phyloP scores from a whole-genome alignment of 2,797 vertebrate genomes.

The Caiman crocodilus region DNA sequence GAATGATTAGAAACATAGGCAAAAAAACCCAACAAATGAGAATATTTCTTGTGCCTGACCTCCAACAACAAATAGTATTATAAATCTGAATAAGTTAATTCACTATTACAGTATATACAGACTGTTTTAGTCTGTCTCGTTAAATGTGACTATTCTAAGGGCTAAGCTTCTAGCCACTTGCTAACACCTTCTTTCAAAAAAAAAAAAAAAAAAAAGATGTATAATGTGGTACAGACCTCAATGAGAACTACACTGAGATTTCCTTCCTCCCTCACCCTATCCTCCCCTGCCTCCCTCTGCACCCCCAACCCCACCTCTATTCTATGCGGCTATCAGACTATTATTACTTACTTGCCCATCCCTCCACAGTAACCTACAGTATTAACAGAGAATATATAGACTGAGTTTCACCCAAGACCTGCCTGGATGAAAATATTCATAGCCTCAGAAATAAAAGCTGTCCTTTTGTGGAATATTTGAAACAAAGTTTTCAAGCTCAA shows the following conservation, averaged over 20 bases:
- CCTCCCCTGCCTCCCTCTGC: constrained; percentile 45
- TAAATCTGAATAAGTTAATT: constrained; percentile 76
- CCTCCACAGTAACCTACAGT: constrained; percentile 63
- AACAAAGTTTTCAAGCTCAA: constrained; percentile 80
- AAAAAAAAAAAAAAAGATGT: constrained; percentile 75
- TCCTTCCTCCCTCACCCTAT: constrained; percentile 43
- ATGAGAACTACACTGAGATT: constrained; percentile 64
- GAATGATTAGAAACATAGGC: too few species aligned
- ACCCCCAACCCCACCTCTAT: not conserved
- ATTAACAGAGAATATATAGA: constrained; percentile 70
- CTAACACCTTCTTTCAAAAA: constrained; percentile 75
- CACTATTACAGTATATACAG: constrained; percentile 67
- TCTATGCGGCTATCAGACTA: constrained; percentile 52
- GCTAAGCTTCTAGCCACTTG: constrained; percentile 62
- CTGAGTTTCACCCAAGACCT: constrained; percentile 91
- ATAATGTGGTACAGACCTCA: constrained; percentile 53
- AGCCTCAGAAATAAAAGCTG: constrained; percentile 82
- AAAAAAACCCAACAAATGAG: not conserved
- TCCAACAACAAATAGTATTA: constrained; percentile 73
- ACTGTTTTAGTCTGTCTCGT: constrained; percentile 58
- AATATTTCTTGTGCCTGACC: constrained; percentile 47
- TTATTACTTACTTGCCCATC: constrained; percentile 22
- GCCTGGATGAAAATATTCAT: constrained; percentile 88
- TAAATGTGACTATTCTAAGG: constrained; percentile 56
- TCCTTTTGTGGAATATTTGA: constrained; percentile 75